A percentile compares a stretch with the other conserved stretches of the same genome.
Evolutionary conservation across 2,888 invertebrate species (phyloP).

Genomic region (Drosophila pseudotalamancana): DNA sequence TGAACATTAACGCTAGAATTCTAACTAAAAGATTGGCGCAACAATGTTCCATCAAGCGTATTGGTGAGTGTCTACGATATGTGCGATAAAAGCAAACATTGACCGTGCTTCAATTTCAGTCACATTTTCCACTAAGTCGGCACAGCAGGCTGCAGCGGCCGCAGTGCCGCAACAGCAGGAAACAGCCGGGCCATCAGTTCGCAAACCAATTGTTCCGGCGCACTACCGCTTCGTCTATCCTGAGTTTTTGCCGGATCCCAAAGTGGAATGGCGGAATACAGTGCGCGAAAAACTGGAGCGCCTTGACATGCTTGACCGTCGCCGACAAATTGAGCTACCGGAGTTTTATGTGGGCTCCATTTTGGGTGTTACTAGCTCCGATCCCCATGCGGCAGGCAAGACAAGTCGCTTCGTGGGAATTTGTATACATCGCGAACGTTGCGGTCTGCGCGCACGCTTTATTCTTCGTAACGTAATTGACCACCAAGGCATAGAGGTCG

Average conservation of each 20-base stretch:
- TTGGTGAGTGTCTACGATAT: slow-evolving; percentile 49
- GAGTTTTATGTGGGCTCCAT: slow-evolving; percentile 99
- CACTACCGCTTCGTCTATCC: slow-evolving; percentile 91
- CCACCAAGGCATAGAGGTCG: slow-evolving; percentile 90
- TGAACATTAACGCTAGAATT: slow-evolving; percentile 57
- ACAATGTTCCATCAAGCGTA: slow-evolving; percentile 50
- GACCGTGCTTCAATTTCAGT: slow-evolving; percentile 34
- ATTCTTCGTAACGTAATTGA: slow-evolving; percentile 97
- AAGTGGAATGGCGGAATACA: slow-evolving; percentile 90
- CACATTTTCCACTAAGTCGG: slow-evolving; percentile 70
- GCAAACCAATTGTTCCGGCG: slow-evolving; percentile 81
- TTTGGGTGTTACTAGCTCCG: slow-evolving; percentile 93
- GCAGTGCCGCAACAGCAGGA: slow-evolving; percentile 39
- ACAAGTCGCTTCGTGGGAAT: slow-evolving; percentile 91
- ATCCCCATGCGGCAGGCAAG: slow-evolving; percentile 93
- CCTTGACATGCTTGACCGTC: slow-evolving; percentile 94
- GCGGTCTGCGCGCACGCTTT: slow-evolving; percentile 93
- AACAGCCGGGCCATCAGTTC: slow-evolving; percentile 11
- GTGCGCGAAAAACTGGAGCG: slow-evolving; percentile 95
- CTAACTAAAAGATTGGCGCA: slow-evolving; percentile 43
- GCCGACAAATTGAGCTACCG: slow-evolving; percentile 92
- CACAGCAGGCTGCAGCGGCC: slow-evolving; percentile 42
- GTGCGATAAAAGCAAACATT: background rate
- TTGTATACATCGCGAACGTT: slow-evolving; percentile 93
- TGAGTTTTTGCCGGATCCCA: slow-evolving; percentile 96